Evolutionary conservation across 2,888 invertebrate genomes (phyloP).

Genomic region (Serripes groenlandicus): DNA sequence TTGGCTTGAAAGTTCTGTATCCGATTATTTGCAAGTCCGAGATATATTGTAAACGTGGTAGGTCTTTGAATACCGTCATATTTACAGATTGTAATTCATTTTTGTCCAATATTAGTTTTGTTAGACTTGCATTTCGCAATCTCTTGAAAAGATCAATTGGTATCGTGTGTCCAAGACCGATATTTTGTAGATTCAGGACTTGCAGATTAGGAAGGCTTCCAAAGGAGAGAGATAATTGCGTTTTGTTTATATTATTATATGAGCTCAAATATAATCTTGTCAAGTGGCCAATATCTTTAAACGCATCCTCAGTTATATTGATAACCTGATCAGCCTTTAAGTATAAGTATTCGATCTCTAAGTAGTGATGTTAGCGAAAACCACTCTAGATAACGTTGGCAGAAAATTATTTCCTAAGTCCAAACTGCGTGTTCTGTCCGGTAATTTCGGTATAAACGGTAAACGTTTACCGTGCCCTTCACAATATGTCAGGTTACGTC

Average conservation of each 20-base stretch:
- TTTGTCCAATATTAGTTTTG: background rate
- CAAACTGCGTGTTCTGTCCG: background rate
- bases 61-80: background rate
- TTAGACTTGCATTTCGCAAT: background rate
- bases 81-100: background rate
- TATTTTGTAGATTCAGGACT: background rate
- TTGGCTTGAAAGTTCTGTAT: background rate
- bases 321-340: background rate
- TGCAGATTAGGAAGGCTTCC: background rate
- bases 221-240: too few relatives aligned
- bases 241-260: too few relatives aligned
- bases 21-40: background rate
- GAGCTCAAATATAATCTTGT: too few relatives aligned
- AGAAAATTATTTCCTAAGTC: background rate
- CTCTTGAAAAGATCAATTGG: background rate
- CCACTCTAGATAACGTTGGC: background rate
- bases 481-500: background rate
- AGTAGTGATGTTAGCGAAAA: background rate
- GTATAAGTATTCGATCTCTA: background rate
- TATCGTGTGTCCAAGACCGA: background rate
- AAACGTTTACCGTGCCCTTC: slow-evolving; percentile 1
- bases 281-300: too few relatives aligned
- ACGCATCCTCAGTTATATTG: background rate
- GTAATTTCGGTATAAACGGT: background rate
- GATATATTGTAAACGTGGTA: background rate